Evolutionary conservation across 2,113 vertebrate genomes (phyloP), one percentile per base, ranked within the genome.

Genomic region (Herpailurus yagouaroundi): DNA sequence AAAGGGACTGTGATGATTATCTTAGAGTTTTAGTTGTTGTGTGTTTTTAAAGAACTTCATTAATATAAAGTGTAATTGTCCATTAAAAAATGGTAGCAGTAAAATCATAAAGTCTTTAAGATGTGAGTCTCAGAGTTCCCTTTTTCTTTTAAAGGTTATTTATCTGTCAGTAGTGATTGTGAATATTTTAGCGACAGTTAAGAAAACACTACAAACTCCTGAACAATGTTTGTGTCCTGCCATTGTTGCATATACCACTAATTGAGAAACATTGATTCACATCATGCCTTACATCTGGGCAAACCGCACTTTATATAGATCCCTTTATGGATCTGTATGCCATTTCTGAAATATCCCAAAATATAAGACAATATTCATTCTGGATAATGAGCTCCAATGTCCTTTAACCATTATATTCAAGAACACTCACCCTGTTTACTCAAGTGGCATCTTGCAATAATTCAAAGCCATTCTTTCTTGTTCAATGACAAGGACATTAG

Each of bases 31-130:
- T n/a, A 48, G 19, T 16, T 41, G 19, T 16, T 41, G 31, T 92
- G 23, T 77, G 27, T 84, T 95, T 92, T 89, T 60, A 97, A 93
- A 89, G 23, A 93, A 80, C 14, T 79, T 33, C 31, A 63, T 76
- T 38, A 84, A 88, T 60, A 38, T 38, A 38, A 57, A 94, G 4
- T 21, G 2, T 74, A 74, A 63, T 19, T 90, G 29, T 7, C 8
- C 82, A 82, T 94, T 81, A 36, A 84, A 91, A 83, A 89, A 31
- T 71, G 25, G 41, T 60, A 87, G 38, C 73, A 96, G 55, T 87
- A 93, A 96, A 89, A 82, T 79, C 50, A 80, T 33, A n/a, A 96
- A 63, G 19, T 73, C 33, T 85, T 91, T 95, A 84, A 80, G 45
- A 31, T 82, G 33, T 50, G 31, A 27, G 36, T 88, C n/a, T 33